phyloP scores from a whole-genome alignment of 2,888 invertebrate species.

The Cybosia mesomella region DNA sequence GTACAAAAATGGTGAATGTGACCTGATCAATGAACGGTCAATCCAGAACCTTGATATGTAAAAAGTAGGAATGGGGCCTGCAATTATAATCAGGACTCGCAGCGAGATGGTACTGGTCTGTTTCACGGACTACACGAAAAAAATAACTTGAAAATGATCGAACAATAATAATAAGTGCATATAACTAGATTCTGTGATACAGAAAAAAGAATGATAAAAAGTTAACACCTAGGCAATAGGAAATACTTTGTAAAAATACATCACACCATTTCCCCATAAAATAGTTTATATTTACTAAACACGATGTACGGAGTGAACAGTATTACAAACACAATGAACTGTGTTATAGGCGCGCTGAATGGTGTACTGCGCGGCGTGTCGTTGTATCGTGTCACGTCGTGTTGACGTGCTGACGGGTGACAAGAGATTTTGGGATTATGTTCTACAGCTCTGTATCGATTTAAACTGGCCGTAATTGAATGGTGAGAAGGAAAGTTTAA shows the following conservation, averaged over 20 bases:
- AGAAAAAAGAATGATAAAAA: not conserved
- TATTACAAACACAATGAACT: constrained; percentile 15
- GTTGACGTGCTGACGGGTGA: constrained; percentile 32
- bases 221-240: not conserved
- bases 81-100: too few relatives aligned
- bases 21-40: not conserved
- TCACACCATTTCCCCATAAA: not conserved
- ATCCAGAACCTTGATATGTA: not conserved
- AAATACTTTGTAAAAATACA: not conserved
- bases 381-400: constrained; percentile 27
- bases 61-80: too few relatives aligned
- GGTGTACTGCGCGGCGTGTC: constrained; percentile 11
- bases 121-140: not conserved
- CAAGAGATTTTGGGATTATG: constrained; percentile 35
- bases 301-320: not conserved
- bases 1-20: too few relatives aligned
- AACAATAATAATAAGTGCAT: not conserved
- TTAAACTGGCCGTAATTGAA: constrained; percentile 16
- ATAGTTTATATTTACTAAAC: constrained; percentile 9
- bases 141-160: too few relatives aligned
- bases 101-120: not conserved
- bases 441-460: constrained; percentile 19
- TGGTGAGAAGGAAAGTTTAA: constrained; percentile 5
- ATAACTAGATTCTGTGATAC: not conserved
- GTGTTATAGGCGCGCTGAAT: constrained; percentile 10